A percentile compares a stretch with the other conserved stretches of the same genome.
phyloP scores from a whole-genome alignment of 2,113 vertebrate species.

The Sphyrna mokarran region DNA sequence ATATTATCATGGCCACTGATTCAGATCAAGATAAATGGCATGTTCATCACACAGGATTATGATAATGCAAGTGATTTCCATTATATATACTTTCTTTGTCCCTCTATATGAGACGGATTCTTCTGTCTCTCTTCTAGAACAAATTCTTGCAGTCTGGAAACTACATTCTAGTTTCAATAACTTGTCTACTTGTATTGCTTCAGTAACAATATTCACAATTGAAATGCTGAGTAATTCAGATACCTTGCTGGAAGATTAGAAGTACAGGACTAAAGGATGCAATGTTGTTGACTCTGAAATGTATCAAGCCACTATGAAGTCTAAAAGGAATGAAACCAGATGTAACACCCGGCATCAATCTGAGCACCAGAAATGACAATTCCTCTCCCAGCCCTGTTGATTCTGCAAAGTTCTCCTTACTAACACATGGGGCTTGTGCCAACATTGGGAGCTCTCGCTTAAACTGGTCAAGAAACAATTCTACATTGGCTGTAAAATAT shows the following conservation, averaged over 20 bases:
- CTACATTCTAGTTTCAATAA: background rate
- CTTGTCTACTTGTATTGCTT: background rate
- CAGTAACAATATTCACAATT: background rate
- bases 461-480: no score
- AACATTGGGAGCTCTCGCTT: no score
- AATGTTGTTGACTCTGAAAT: no score
- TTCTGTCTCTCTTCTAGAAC: background rate
- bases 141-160: background rate
- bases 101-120: background rate
- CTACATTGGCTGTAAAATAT: no score
- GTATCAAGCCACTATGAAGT: no score
- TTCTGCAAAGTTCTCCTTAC: no score
- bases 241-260: background rate
- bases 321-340: no score
- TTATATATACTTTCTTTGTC: background rate
- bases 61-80: background rate
- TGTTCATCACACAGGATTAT: background rate
- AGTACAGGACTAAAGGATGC: background rate
- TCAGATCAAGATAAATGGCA: background rate
- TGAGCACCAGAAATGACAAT: no score
- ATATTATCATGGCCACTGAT: background rate
- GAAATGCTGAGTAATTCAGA: background rate
- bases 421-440: no score
- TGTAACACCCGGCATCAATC: no score
- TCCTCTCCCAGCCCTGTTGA: no score